Percentiles rank a stretch among this genome's conserved stretches.
Evolutionary conservation across 1,140 invertebrate species (phyloP).

Genomic region (Aphaenogaster ashmeadi): DNA sequence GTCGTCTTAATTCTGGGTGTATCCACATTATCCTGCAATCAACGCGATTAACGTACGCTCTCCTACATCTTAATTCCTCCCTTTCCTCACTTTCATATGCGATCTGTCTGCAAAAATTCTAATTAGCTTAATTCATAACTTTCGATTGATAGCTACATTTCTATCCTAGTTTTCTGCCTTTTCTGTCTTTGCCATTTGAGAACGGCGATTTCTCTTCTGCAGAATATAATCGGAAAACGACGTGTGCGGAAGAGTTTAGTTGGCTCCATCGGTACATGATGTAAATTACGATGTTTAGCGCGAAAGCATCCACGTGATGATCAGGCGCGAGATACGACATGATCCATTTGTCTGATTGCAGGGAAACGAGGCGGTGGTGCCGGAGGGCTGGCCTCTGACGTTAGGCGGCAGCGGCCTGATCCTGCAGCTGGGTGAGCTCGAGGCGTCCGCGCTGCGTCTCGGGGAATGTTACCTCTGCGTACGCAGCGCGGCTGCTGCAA

Average conservation of each 20-base stretch:
- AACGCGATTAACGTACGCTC: conserved; percentile 62
- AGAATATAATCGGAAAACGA: neutral
- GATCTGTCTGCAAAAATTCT: conserved; percentile 46
- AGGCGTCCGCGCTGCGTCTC: conserved; percentile 85
- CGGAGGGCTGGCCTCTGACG: conserved; percentile 86
- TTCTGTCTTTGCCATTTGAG: neutral
- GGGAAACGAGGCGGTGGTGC: conserved; percentile 85
- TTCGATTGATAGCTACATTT: conserved; percentile 44
- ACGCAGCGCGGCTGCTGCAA: conserved; percentile 80
- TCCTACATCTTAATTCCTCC: conserved; percentile 47
- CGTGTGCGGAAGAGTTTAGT: neutral
- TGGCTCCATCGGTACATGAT: too few species aligned
- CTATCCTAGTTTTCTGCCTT: neutral
- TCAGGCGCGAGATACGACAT: conserved; percentile 11
- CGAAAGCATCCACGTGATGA: neutral
- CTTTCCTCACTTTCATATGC: conserved; percentile 25
- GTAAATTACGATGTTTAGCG: conserved; percentile 43
- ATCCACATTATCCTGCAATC: conserved; percentile 65
- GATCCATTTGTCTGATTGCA: conserved; percentile 77
- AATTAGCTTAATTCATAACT: conserved; percentile 55
- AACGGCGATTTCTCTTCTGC: neutral
- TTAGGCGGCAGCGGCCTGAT: conserved; percentile 84
- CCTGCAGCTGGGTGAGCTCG: conserved; percentile 86
- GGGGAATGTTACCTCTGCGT: conserved; percentile 88
- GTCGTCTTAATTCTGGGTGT: conserved; percentile 63